Evolutionary conservation across 1,140 invertebrate species (phyloP).

Genomic region (Tetramorium parvispinum): DNA sequence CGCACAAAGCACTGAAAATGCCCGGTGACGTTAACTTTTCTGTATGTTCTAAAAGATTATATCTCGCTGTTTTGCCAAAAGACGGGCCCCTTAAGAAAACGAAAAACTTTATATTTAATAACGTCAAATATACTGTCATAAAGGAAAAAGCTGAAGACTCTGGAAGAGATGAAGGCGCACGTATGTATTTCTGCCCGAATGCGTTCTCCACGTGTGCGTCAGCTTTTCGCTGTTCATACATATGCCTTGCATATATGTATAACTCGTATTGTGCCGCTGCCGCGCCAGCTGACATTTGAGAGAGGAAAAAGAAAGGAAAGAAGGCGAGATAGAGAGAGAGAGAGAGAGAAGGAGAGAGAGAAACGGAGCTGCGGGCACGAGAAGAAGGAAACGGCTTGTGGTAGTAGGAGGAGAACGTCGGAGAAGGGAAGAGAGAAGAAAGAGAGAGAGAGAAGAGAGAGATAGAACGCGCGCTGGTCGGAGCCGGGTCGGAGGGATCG

Average conservation of each 20-base stretch:
- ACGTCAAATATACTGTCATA: constrained; percentile 24
- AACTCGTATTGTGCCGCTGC: constrained; percentile 58
- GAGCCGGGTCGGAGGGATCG: constrained; percentile 78
- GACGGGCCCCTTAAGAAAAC: neutral
- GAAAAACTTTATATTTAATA: constrained; percentile 50
- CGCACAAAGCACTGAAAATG: neutral
- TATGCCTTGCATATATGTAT: constrained; percentile 38
- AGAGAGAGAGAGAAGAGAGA: constrained; percentile 64
- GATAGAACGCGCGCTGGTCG: constrained; percentile 74
- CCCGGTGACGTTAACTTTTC: neutral
- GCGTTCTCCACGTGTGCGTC: constrained; percentile 16
- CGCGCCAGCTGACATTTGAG: constrained; percentile 71
- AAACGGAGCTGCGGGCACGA: constrained; percentile 25
- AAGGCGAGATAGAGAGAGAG: constrained; percentile 45
- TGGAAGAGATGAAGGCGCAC: constrained; percentile 21
- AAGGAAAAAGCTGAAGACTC: constrained; percentile 15
- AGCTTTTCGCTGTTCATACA: constrained; percentile 16
- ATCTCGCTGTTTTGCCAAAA: constrained; percentile 55
- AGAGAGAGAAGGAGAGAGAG: constrained; percentile 13
- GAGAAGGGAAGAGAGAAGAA: constrained; percentile 59
- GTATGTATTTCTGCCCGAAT: constrained; percentile 8
- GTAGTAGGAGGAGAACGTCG: constrained; percentile 48
- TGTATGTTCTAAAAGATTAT: neutral
- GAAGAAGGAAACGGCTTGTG: constrained; percentile 35
- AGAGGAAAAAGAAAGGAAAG: constrained; percentile 63